A percentile compares a stretch with the other conserved stretches of the same genome.
Evolutionary conservation across 2,113 vertebrate genomes (phyloP).

Genomic region (Cheilinus undulatus): DNA sequence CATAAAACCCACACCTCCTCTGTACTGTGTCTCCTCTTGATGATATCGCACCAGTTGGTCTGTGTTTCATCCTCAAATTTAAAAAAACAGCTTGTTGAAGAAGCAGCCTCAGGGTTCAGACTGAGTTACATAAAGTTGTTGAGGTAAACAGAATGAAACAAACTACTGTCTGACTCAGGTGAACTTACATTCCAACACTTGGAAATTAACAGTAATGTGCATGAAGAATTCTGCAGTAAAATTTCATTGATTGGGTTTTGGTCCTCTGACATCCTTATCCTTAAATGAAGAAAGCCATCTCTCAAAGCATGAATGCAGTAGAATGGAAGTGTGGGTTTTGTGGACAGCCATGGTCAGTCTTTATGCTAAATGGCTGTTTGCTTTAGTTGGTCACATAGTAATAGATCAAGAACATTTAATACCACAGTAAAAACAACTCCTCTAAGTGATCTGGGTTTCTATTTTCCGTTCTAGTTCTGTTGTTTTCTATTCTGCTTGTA

Average conservation of each 20-base stretch:
- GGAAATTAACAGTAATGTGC: neutral
- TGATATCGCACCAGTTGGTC: slow-evolving; percentile 22
- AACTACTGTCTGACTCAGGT: slow-evolving; percentile 19
- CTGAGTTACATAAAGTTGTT: neutral
- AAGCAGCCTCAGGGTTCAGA: slow-evolving; percentile 28
- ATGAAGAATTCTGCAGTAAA: neutral
- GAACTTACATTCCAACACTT: neutral
- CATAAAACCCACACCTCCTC: slow-evolving; percentile 30
- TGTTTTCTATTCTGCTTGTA: neutral
- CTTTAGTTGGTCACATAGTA: too few species aligned
- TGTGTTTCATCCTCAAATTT: slow-evolving; percentile 38
- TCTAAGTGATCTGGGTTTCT: too few species aligned
- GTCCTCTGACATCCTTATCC: too few species aligned
- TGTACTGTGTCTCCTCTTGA: slow-evolving; percentile 22
- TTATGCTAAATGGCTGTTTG: too few species aligned
- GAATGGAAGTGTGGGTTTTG: too few species aligned
- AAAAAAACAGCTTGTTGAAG: slow-evolving; percentile 20
- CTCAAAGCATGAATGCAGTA: too few species aligned
- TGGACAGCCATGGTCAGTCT: too few species aligned
- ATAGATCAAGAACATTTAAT: too few species aligned
- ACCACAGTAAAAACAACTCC: too few species aligned
- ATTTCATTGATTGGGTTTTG: neutral
- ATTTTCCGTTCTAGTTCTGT: slow-evolving; percentile 16
- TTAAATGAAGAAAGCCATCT: too few species aligned
- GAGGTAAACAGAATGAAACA: slow-evolving; percentile 27